These are phyloP conservation scores for Syngnathoides biaculeatus DNA, from an alignment of 2,113 vertebrate genomes.

Conservation along the genomic window DNA sequence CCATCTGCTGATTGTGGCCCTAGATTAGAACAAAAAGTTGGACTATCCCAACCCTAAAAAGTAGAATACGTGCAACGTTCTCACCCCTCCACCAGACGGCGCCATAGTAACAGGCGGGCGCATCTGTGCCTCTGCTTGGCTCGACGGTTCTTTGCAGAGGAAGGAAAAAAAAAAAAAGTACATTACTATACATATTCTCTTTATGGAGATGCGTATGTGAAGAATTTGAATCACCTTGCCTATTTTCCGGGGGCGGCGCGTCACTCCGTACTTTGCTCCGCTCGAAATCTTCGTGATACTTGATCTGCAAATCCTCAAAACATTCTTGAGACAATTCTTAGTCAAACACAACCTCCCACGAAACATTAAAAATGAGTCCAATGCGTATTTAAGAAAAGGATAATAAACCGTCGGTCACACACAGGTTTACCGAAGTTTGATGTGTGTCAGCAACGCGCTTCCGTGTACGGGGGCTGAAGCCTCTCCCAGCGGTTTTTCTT, in stretches of 20 bases:
- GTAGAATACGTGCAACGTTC: background rate
- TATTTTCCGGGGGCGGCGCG: slow-evolving; percentile 69
- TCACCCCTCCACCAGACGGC: slow-evolving; percentile 66
- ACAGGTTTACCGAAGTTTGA: too few relatives aligned
- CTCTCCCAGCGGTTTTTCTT: too few relatives aligned
- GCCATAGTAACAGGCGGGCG: slow-evolving; percentile 51
- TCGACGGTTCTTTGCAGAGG: slow-evolving; percentile 38
- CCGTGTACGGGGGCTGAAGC: too few relatives aligned
- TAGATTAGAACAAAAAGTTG: background rate
- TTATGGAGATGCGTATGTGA: background rate
- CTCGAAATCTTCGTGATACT: slow-evolving; percentile 96
- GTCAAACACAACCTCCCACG: too few relatives aligned
- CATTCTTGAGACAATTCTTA: too few relatives aligned
- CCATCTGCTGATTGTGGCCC: background rate
- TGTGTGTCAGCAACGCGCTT: too few relatives aligned
- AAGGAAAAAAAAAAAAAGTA: background rate
- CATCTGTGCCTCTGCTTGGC: slow-evolving; percentile 40
- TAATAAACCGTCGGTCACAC: too few relatives aligned
- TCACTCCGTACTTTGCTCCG: slow-evolving; percentile 83
- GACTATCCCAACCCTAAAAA: background rate
- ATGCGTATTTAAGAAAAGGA: too few relatives aligned
- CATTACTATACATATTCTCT: background rate
- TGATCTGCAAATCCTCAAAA: too few relatives aligned
- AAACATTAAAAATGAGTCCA: too few relatives aligned
- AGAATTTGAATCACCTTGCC: slow-evolving; percentile 60